Evolutionary conservation across 30 jellyfish, hydroid and myxozoan species (phyloP), one percentile per base, ranked within the genome.

Genomic region (Rhopilema esculentum): DNA sequence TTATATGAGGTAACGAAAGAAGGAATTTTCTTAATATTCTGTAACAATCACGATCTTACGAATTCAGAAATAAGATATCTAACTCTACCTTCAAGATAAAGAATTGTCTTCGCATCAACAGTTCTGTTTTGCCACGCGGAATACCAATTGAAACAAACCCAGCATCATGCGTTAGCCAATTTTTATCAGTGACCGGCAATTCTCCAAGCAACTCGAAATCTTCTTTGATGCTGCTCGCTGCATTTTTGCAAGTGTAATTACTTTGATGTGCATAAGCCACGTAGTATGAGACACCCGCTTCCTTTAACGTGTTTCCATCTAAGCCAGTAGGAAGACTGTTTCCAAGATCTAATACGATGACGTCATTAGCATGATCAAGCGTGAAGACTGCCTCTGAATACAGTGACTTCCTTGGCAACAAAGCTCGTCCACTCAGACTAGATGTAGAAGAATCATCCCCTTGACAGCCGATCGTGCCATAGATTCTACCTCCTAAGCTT

Each of bases 381-480:
- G 73, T 49, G 65, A 84, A 84, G 19, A 75, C 6, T 30, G 93
- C 78, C 15, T 72, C 30, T 48, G 28, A 84, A 30, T 53, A 40
- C 49, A 9, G 53, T 0, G 24, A 29, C 33, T 72, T 76, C 22
- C 30, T 24, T 21, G 93, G 68, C 48, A 84, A 19, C 27, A 84
- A 23, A 27, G 32, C 48, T 19, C 93, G 76, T 50, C 84, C 84
- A 49, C 31, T 24, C 20, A 84, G 64, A 20, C 25, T 70, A n/a
- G 87, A 53, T 1, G 53, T 63, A 17, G 93, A 69, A 9, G 87
- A 52, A 23, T 63, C 23, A n/a, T 24, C 51, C 29, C 87, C 93
- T 15, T 72, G 93, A 48, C 84, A 53, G 65, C 93, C 93, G 18
- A 84, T 84, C 18, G 87, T 71, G n/a, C 93, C 93, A 33, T 71